Base-by-base conservation (phyloP, 2,113 vertebrate genomes). In the Gobio gobio region DNA sequence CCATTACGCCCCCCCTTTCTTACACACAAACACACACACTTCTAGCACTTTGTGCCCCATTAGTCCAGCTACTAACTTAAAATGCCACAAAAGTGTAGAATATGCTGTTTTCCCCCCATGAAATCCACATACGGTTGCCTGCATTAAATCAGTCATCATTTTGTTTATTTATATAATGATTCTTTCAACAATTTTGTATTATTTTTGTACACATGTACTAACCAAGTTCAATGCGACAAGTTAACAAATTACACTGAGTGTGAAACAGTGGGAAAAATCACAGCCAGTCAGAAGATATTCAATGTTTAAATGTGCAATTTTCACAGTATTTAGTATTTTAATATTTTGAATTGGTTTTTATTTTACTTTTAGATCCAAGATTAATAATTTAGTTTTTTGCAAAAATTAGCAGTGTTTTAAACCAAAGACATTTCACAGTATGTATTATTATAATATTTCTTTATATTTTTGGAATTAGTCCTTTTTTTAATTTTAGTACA, bases 1-100 rank as follows among this genome's bases (percentile, higher is more conserved):
- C 92, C 90, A 92, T 91, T 91, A 90, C 85, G 85, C 88, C 82
- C 83, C 83, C 51, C 80, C 64, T 54, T 61, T 29, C 58, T 74
- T 51, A 77, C 73, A 43, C 59, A 63, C 58, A 76, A 49, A 75
- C 29, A 83, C 64, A 18, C 33, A 79, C 77, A 61, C 4, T 40
- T 63, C 54, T 47, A 5, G 54, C 43, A 54, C 51, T 78, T 54
- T 56, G 8, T 59, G 63, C 36, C n/a, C 51, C 51, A 86, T 86
- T 92, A 89, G 88, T 89, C 89, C 70, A 73, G 70, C 10, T 45
- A 24, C 77, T 63, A 45, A 63, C 36, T 26, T 26, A 45, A 43
- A 73, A 47, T n/a, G 40, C 40, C 36, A 73, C 12, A 73, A n/a
- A 73, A 16, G 68, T 72, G 20, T 45, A 45, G 22, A 72, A n/a